Base-by-base conservation (phyloP, 2,888 invertebrate genomes). In the Odontothrips loti region DNA sequence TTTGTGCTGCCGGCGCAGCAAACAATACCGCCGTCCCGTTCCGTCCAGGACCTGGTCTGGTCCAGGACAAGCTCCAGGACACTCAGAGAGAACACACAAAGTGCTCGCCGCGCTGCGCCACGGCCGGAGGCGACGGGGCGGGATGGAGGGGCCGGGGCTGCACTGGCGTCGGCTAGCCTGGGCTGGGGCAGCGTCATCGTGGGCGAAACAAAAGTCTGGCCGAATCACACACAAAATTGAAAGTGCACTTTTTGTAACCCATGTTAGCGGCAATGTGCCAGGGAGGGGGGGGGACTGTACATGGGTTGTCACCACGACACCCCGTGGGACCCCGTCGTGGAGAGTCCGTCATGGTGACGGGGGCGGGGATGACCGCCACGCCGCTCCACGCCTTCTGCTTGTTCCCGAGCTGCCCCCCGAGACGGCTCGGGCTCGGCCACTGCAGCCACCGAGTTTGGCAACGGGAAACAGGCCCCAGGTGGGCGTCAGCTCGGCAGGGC, bases 391-490 rank as follows among this genome's bases (percentile, higher is more conserved):
- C 15, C 51, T 51, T 17, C 58, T 58, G n/a, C 20, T 58, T 58
- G 58, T 58, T 58, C 58, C 58, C 15, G 17, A 58, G 58, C 58
- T 58, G 58, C 58, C 58, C 58, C 68, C 68, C 23, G 68, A 68
- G 68, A 68, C 68, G 58, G 58, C 15, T 11, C 23, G 68, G 68
- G 23, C 68, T 11, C 23, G 17, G 58, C 34, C 58, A 58, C 58
- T 58, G 58, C 20, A 15, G 58, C 34, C 58, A 27, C 68, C 23
- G 68, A 75, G 68, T 75, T 75, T 75, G 68, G 68, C 68, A n/a
- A 8, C 68, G 12, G 68, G 68, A 27, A 43, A 58, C 58, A 58
- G 58, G 68, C 68, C 68, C 68, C 68, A 75, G 68, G 68, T 75
- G 68, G 68, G 34, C 34, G 34, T 43, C 34, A 6, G 34, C 34